Evolutionary conservation across 1,140 invertebrate species (phyloP).

Genomic region (Eueides isabella): DNA sequence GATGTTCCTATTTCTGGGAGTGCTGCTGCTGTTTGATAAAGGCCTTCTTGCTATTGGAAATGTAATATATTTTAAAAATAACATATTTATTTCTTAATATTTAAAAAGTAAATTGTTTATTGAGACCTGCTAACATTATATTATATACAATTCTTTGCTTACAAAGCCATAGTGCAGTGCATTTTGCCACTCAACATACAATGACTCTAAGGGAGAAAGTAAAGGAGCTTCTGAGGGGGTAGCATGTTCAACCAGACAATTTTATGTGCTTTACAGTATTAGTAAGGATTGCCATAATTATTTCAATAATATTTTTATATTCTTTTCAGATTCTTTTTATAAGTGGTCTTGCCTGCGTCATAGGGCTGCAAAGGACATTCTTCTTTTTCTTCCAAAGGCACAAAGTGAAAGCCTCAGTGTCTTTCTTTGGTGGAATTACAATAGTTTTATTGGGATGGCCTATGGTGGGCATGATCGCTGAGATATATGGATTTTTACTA

Average conservation of each 20-base stretch:
- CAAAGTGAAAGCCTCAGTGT: slow-evolving; percentile 95
- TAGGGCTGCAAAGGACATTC: slow-evolving; percentile 97
- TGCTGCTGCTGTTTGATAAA: slow-evolving; percentile 98
- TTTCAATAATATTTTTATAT: slow-evolving; percentile 9
- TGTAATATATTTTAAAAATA: slow-evolving; percentile 82
- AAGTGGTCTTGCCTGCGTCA: slow-evolving; percentile 96
- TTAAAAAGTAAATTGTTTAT: no score
- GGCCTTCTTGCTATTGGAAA: slow-evolving; percentile 99
- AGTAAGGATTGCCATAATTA: no score
- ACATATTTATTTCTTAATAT: not conserved
- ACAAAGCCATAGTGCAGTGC: no score
- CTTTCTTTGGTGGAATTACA: slow-evolving; percentile 97
- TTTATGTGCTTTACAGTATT: no score
- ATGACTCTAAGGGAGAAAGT: no score
- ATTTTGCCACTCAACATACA: no score
- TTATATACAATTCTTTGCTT: no score
- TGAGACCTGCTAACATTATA: no score
- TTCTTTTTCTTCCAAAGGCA: slow-evolving; percentile 99
- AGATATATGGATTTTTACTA: slow-evolving; percentile 94
- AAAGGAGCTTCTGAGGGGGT: no score
- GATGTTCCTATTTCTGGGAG: slow-evolving; percentile 96
- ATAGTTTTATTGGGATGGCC: slow-evolving; percentile 98
- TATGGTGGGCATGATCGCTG: slow-evolving; percentile 97
- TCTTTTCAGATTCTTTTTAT: slow-evolving; percentile 92
- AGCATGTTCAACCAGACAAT: no score